Evolutionary conservation across 2,797 vertebrate species (phyloP).

Genomic region (Otus scops): DNA sequence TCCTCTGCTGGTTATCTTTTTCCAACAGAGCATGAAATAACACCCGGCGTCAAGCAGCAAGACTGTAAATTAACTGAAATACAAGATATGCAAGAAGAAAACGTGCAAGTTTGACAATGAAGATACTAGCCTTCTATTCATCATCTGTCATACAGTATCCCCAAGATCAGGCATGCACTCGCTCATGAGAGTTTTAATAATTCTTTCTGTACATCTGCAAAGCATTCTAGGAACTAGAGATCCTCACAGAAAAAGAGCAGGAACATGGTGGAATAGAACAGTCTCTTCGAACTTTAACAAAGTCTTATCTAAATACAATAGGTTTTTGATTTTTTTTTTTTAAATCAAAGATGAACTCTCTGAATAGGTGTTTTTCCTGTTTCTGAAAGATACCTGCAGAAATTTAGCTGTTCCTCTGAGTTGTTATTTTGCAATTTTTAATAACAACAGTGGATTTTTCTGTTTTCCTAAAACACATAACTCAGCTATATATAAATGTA

Average conservation of each 20-base stretch:
- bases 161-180: neutral
- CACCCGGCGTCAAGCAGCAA: neutral
- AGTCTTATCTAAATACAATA: neutral
- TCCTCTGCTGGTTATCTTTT: neutral
- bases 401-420: neutral
- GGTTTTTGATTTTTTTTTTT: neutral
- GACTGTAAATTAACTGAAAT: neutral
- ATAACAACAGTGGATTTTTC: neutral
- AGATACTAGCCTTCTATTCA: neutral
- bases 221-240: neutral
- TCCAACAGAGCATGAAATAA: neutral
- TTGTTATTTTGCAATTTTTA: neutral
- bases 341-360: neutral
- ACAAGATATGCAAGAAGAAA: neutral
- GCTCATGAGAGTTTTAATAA: neutral
- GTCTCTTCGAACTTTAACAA: neutral
- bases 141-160: neutral
- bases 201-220: neutral
- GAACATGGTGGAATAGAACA: neutral
- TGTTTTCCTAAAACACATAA: neutral
- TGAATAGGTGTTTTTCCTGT: neutral
- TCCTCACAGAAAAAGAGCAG: neutral
- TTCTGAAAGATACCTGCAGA: neutral
- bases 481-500: neutral
- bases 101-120: neutral